Conservation (phyloP, 2,797 vertebrate species). For the Pseudocheirus occidentalis region DNA sequence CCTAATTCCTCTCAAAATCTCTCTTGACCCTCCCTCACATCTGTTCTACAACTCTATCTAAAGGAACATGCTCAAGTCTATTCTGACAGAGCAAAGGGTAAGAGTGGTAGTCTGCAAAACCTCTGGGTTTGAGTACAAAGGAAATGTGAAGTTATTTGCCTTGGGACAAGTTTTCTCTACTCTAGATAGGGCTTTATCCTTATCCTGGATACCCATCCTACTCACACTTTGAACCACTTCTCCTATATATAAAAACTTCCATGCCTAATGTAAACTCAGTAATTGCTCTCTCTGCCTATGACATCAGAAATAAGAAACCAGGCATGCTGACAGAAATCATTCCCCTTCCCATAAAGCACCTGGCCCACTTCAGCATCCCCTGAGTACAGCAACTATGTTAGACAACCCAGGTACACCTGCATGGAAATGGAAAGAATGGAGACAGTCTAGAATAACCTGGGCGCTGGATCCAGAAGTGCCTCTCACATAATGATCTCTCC, state of each 20-base stretch:
- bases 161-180: not conserved
- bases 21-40: not conserved
- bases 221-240: not conserved
- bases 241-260: not conserved
- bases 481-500: not conserved
- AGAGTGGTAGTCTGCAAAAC: not conserved
- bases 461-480: not conserved
- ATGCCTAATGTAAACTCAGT: not conserved
- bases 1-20: not conserved
- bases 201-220: not conserved
- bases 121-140: not conserved
- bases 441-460: not conserved
- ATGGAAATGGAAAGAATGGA: not conserved
- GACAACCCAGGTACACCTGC: not conserved
- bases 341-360: not conserved
- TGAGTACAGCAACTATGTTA: not conserved
- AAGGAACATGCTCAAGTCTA: not conserved
- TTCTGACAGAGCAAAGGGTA: not conserved
- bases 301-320: not conserved
- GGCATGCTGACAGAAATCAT: not conserved
- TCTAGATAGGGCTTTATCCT: not conserved
- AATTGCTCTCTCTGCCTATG: not conserved
- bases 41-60: not conserved
- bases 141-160: not conserved
- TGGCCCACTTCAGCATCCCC: not conserved